Percentiles rank a stretch among this genome's conserved stretches.
phyloP scores from a whole-genome alignment of 2,113 vertebrate genomes.

The Salvator merianae region DNA sequence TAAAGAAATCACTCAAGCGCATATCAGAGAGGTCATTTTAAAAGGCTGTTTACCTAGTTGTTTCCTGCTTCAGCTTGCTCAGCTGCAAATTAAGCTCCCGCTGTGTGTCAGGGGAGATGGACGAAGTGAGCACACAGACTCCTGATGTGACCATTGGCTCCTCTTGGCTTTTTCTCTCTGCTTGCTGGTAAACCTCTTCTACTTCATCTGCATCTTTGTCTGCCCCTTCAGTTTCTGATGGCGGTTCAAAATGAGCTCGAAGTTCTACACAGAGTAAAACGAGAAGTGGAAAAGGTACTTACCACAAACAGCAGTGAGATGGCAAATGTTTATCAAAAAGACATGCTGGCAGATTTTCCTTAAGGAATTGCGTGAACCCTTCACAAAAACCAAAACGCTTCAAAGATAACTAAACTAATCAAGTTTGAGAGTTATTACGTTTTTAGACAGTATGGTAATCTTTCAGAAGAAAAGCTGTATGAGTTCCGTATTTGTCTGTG shows the following conservation, averaged over 20 bases:
- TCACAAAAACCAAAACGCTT: too few species aligned
- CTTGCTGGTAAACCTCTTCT: conserved; percentile 73
- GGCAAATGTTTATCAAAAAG: neutral
- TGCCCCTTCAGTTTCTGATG: conserved; percentile 82
- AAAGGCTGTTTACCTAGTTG: conserved; percentile 76
- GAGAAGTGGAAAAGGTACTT: neutral
- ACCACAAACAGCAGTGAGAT: neutral
- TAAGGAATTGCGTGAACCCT: too few species aligned
- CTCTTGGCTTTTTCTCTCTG: conserved; percentile 50
- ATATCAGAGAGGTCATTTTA: neutral
- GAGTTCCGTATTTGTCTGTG: neutral
- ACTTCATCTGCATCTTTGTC: conserved; percentile 83
- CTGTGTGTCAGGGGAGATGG: conserved; percentile 68
- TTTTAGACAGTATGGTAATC: neutral
- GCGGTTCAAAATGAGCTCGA: conserved; percentile 84
- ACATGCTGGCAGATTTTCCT: neutral
- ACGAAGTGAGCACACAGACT: conserved; percentile 62
- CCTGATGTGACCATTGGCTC: conserved; percentile 49
- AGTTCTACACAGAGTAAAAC: conserved; percentile 78
- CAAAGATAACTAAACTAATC: neutral
- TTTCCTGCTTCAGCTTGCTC: conserved; percentile 83
- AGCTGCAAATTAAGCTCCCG: conserved; percentile 81
- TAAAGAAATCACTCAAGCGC: too few species aligned
- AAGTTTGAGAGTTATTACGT: neutral
- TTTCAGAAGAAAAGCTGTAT: neutral